Percentiles rank a stretch among this genome's conserved stretches.
Conservation (phyloP, 2,113 vertebrate genomes). For the Pantherophis guttatus region DNA sequence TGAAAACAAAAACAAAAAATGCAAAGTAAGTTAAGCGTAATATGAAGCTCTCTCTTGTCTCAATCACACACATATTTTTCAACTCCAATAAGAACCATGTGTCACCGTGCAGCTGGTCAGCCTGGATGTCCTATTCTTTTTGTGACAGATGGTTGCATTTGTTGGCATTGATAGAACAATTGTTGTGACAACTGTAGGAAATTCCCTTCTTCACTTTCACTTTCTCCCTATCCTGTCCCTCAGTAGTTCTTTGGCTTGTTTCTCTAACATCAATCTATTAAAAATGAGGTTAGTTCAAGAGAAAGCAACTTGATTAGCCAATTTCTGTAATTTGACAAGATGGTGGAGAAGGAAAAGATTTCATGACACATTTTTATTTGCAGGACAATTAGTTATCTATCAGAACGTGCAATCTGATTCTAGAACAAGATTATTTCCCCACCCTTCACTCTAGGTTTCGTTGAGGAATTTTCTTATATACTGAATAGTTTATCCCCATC, state of each 20-base stretch:
- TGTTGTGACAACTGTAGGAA: background rate
- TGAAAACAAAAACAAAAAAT: background rate
- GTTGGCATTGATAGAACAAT: background rate
- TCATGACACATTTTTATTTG: background rate
- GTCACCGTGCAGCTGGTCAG: background rate
- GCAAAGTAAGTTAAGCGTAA: background rate
- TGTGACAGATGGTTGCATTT: conserved; percentile 1
- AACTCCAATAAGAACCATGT: background rate
- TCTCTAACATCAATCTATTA: background rate
- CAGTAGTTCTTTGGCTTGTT: background rate
- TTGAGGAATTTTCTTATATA: background rate
- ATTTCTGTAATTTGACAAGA: background rate
- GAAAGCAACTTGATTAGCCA: background rate
- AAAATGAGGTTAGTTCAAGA: background rate
- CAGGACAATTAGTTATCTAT: background rate
- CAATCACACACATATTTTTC: background rate
- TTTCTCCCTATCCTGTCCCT: background rate
- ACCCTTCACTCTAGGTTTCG: background rate
- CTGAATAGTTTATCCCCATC: background rate
- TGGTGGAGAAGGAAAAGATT: background rate
- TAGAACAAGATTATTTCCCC: background rate
- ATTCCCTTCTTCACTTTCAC: background rate
- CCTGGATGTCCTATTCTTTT: background rate
- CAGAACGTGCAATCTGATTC: background rate
- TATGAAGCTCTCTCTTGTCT: background rate